Conservation (phyloP, 1,140 invertebrate genomes). For the Saccostrea glomerata region DNA sequence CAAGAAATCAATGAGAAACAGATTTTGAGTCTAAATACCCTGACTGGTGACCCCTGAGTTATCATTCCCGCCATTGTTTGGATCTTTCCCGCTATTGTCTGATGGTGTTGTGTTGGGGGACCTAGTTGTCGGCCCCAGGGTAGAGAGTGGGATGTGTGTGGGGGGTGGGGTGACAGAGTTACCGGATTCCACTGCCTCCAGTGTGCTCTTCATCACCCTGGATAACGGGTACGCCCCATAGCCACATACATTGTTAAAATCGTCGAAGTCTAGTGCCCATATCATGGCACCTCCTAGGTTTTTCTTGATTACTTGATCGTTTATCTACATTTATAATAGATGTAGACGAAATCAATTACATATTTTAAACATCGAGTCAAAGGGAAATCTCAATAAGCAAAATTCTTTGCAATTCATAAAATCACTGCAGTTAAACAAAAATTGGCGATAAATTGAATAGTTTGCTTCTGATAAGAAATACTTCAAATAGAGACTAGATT, state of each 20-base stretch:
- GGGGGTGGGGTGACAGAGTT: background rate
- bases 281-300: constrained; percentile 96
- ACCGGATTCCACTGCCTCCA: background rate
- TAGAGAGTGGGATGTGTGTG: background rate
- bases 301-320: constrained; percentile 80
- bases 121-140: background rate
- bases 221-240: constrained; percentile 91
- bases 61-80: background rate
- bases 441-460: too few relatives aligned
- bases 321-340: background rate
- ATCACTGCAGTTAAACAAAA: too few relatives aligned
- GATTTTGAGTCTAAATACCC: too few relatives aligned
- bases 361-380: too few relatives aligned
- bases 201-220: constrained; percentile 84
- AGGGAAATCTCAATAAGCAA: too few relatives aligned
- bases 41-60: background rate
- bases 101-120: background rate
- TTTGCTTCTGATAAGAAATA: too few relatives aligned
- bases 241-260: constrained; percentile 94
- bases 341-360: too few relatives aligned
- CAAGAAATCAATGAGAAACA: too few relatives aligned
- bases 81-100: background rate
- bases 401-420: too few relatives aligned
- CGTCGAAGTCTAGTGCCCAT: constrained; percentile 98
- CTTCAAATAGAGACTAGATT: too few relatives aligned